Evolutionary conservation across 2,797 vertebrate species (phyloP).

Genomic region (Coregonus suidteri): DNA sequence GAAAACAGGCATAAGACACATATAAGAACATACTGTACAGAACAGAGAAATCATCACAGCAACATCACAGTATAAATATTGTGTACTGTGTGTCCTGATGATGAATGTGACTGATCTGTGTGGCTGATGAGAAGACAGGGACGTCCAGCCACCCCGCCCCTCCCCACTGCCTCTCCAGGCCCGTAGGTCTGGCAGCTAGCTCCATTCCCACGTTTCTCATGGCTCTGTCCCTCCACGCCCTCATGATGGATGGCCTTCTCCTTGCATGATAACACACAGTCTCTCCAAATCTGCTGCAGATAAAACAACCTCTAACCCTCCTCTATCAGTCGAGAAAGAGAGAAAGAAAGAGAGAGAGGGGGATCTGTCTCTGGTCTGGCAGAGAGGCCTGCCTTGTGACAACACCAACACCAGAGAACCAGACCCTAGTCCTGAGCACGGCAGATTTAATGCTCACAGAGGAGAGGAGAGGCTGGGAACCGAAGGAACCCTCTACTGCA

Average conservation of each 20-base stretch:
- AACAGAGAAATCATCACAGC: background rate
- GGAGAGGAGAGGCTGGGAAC: background rate
- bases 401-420: background rate
- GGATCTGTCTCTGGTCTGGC: background rate
- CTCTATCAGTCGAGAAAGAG: background rate
- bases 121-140: background rate
- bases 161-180: background rate
- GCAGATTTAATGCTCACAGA: background rate
- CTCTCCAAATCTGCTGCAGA: background rate
- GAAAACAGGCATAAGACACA: too few species aligned
- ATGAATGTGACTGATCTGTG: too few species aligned
- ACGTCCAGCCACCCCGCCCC: background rate
- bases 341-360: background rate
- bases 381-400: background rate
- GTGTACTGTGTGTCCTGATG: background rate
- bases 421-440: background rate
- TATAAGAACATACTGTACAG: background rate
- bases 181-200: background rate
- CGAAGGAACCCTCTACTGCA: background rate
- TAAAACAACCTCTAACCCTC: background rate
- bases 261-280: background rate
- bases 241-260: background rate
- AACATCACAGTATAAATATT: background rate
- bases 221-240: background rate
- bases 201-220: background rate